These are phyloP conservation scores for Gila robusta DNA, from an alignment of 2,797 vertebrate genomes.

Conservation along the genomic window DNA sequence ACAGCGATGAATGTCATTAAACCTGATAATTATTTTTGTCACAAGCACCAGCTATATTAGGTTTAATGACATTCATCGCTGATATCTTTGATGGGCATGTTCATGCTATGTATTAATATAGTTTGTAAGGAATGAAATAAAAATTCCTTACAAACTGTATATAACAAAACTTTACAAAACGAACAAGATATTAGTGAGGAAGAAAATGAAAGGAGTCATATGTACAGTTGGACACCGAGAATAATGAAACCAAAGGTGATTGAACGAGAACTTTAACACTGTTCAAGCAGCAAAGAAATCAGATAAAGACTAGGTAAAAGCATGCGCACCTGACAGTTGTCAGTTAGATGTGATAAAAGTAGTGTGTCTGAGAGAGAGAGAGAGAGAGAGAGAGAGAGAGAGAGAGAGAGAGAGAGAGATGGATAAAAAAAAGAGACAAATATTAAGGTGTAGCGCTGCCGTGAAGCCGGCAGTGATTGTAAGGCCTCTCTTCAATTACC, in stretches of 20 bases:
- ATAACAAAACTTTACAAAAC: not conserved
- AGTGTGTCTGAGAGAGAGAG: not conserved
- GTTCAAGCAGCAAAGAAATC: not conserved
- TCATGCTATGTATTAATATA: not conserved
- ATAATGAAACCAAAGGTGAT: slow-evolving; percentile 7
- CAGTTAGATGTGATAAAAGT: not conserved
- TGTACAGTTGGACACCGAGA: not conserved
- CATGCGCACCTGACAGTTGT: not conserved
- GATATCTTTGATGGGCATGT: too few species aligned
- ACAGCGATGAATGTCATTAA: not conserved
- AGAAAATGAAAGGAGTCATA: slow-evolving; percentile 17
- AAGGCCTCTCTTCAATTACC: slow-evolving; percentile 51
- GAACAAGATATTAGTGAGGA: not conserved
- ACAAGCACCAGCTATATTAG: too few species aligned
- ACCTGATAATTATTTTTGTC: not conserved
- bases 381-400: not conserved
- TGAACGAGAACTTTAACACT: not conserved
- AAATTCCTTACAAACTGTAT: not conserved
- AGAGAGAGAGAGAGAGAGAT: not conserved
- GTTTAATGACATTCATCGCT: too few species aligned
- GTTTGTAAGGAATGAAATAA: not conserved
- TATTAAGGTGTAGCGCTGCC: slow-evolving; percentile 21
- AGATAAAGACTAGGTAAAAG: slow-evolving; percentile 24
- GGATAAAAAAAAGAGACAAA: not conserved
- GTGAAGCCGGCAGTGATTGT: slow-evolving; percentile 43